Conservation (phyloP, 1,140 invertebrate genomes). For the Hyposmocoma kahamanoa region DNA sequence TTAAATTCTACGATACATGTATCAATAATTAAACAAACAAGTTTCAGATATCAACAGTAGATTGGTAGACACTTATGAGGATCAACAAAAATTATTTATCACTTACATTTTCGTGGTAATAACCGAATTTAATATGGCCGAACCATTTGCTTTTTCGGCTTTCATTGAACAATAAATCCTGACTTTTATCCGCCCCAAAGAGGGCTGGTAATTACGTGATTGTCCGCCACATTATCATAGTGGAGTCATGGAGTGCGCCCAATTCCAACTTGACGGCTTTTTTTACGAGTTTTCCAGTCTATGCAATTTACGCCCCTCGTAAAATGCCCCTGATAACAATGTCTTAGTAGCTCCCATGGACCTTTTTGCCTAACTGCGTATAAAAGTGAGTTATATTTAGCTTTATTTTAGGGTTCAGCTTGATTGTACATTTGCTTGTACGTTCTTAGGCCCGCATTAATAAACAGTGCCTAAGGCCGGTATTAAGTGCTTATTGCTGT, state of each 20-base stretch:
- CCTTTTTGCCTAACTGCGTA: neutral
- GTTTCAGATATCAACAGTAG: neutral
- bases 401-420: too few relatives aligned
- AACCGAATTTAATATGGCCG: neutral
- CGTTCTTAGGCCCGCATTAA: neutral
- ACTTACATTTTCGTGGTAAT: neutral
- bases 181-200: neutral
- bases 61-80: neutral
- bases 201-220: slow-evolving; percentile 36
- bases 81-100: neutral
- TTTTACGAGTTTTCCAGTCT: slow-evolving; percentile 49
- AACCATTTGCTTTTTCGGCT: neutral
- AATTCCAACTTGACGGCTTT: slow-evolving; percentile 57
- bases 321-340: slow-evolving; percentile 19
- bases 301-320: slow-evolving; percentile 34
- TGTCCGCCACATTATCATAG: slow-evolving; percentile 43
- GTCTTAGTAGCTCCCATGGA: slow-evolving; percentile 29
- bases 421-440: neutral
- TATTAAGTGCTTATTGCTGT: too few relatives aligned
- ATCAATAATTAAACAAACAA: neutral
- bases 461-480: neutral
- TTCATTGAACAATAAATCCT: too few relatives aligned
- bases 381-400: too few relatives aligned
- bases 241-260: slow-evolving; percentile 47
- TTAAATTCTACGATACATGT: neutral